phyloP scores from a whole-genome alignment of 2,113 vertebrate genomes.

The Gadus macrocephalus region DNA sequence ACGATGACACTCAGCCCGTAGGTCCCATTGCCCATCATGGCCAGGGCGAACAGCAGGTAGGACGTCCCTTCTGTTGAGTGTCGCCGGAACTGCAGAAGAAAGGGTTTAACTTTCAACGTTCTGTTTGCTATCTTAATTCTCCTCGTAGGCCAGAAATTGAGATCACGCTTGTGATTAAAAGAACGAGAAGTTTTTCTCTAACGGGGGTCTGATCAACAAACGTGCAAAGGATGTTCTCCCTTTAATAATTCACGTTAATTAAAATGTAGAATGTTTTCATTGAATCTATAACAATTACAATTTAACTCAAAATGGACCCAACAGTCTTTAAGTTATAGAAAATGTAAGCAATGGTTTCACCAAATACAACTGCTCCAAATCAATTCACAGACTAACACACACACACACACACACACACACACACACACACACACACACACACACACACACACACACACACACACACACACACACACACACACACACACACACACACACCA shows the following conservation, averaged over 20 bases:
- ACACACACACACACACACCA: conserved; percentile 8
- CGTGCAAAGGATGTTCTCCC: too few species aligned
- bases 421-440: conserved; percentile 10
- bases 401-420: conserved; percentile 7
- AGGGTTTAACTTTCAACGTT: neutral
- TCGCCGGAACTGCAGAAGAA: conserved; percentile 53
- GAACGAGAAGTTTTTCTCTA: too few species aligned
- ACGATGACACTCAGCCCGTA: conserved; percentile 64
- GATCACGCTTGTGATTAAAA: too few species aligned
- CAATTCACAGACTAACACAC: neutral
- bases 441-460: conserved; percentile 8
- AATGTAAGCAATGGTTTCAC: too few species aligned
- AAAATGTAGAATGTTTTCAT: too few species aligned
- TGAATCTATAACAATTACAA: too few species aligned
- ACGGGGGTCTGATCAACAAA: too few species aligned
- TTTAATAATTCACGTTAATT: too few species aligned
- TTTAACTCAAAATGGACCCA: too few species aligned
- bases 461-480: conserved; percentile 10
- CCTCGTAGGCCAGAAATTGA: too few species aligned
- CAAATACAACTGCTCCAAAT: neutral
- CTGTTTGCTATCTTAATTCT: too few species aligned
- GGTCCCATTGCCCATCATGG: conserved; percentile 62
- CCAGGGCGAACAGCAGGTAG: conserved; percentile 65
- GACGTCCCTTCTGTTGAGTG: conserved; percentile 67
- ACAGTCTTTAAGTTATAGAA: too few species aligned